Evolutionary conservation across 2,797 vertebrate species (phyloP).

Genomic region (Sciurus vulgaris): DNA sequence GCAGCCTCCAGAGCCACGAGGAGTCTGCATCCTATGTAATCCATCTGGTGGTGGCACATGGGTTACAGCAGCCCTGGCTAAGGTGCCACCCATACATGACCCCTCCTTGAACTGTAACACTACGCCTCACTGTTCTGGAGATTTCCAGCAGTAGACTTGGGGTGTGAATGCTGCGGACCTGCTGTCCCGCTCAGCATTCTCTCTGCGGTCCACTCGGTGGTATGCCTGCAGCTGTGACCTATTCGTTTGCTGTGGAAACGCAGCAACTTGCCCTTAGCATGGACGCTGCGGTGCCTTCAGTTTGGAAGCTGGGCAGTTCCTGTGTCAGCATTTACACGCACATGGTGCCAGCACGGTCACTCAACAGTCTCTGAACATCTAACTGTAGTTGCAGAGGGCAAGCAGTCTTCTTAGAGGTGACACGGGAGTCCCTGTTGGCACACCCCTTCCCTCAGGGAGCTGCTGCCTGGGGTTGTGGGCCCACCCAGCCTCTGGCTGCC

Average conservation of each 20-base stretch:
- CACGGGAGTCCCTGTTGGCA: too few relatives aligned
- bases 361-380: fast-evolving
- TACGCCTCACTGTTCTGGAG: not conserved
- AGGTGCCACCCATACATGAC: not conserved
- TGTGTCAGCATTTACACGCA: fast-evolving
- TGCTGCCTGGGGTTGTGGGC: not conserved
- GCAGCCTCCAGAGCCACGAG: not conserved
- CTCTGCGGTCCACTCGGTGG: not conserved
- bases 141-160: not conserved
- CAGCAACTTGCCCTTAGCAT: fast-evolving
- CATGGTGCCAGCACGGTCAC: fast-evolving
- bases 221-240: not conserved
- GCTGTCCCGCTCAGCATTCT: not conserved
- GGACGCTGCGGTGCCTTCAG: fast-evolving
- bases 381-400: not conserved
- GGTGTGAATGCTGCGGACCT: not conserved
- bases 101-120: not conserved
- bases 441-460: not conserved
- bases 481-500: not conserved
- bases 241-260: not conserved
- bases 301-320: not conserved
- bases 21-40: not conserved
- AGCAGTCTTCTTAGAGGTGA: not conserved
- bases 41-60: not conserved
- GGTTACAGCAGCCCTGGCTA: not conserved